Evolutionary conservation across 2,797 vertebrate genomes (phyloP).

Genomic region (Chelidonichthys spinosus): DNA sequence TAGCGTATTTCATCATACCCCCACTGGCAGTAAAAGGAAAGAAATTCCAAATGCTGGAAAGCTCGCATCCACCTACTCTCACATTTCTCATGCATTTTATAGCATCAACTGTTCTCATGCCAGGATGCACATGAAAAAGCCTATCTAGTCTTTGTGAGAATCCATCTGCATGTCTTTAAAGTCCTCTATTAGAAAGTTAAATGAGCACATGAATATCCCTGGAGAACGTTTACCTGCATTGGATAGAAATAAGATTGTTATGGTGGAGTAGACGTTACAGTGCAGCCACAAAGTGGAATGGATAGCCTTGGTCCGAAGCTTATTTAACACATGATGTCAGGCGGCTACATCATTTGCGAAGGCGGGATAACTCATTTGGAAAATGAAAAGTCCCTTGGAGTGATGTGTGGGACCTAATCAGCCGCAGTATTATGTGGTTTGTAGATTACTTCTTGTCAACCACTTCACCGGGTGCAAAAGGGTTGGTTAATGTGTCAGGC

Average conservation of each 20-base stretch:
- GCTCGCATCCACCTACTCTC: conserved; percentile 49
- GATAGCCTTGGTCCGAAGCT: conserved; percentile 78
- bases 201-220: conserved; percentile 75
- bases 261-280: conserved; percentile 76
- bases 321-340: conserved; percentile 85
- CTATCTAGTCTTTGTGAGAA: conserved; percentile 69
- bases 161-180: conserved; percentile 79
- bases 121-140: conserved; percentile 77
- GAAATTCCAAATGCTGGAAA: conserved; percentile 47
- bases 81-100: conserved; percentile 78
- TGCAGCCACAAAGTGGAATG: conserved; percentile 79
- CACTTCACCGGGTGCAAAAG: conserved; percentile 60
- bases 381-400: conserved; percentile 82
- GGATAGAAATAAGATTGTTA: conserved; percentile 79
- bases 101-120: conserved; percentile 75
- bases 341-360: conserved; percentile 79
- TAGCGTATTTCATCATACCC: conserved; percentile 23
- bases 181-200: conserved; percentile 79
- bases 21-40: conserved; percentile 27
- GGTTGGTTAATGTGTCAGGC: conserved; percentile 58
- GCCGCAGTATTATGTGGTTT: conserved; percentile 60
- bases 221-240: conserved; percentile 77
- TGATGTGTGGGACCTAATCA: conserved; percentile 75
- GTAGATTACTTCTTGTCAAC: conserved; percentile 69
- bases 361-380: conserved; percentile 83